Evolutionary conservation across 2,888 invertebrate species (phyloP), one percentile per base, ranked within the genome.

Genomic region (Myopa tessellatipennis): DNA sequence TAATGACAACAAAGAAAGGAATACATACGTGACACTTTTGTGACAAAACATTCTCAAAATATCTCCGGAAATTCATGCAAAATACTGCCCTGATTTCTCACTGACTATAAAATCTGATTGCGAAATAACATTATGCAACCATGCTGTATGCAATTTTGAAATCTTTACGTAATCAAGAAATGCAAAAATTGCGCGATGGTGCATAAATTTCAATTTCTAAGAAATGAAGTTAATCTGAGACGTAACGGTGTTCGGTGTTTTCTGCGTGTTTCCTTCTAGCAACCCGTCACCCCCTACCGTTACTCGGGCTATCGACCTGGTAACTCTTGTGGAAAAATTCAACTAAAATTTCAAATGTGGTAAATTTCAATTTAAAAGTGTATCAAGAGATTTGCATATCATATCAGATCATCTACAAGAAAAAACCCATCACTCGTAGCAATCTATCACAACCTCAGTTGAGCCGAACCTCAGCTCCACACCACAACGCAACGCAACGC

Each of bases 181-280:
- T 18, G 45, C 7, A 45, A 45, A 45, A 45, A 45, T 3, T 45
- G 36, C n/a, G 67, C 45, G 68, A 75, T 58, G 36, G 68, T 38
- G 75, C 75, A 75, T 69, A 68, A 68, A 75, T 69, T 68, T 68
- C 68, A 68, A 75, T 75, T 68, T 58, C 40, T 58, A 40, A 34
- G 26, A n/a, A 38, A 40, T 68, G 14, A 58, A 55, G 58, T 68
- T 67, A 45, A 0, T 38, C 14, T 18, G 12, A 68, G 16, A 55
- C 4, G n/a, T 4, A 55, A 14, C 10, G 16, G 18, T 65, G 38
- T 36, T 36, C 45, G 45, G 45, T 45, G 45, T 8, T 65, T 26
- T 65, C 34, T 7, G n/a, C 55, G 14, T 8, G 10, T 50, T 10
- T 1, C 50, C 50, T 50, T 50, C 14, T 50, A 14, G 50, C 50